Conservation (phyloP, 2,888 invertebrate genomes). For the Myopa testacea region DNA sequence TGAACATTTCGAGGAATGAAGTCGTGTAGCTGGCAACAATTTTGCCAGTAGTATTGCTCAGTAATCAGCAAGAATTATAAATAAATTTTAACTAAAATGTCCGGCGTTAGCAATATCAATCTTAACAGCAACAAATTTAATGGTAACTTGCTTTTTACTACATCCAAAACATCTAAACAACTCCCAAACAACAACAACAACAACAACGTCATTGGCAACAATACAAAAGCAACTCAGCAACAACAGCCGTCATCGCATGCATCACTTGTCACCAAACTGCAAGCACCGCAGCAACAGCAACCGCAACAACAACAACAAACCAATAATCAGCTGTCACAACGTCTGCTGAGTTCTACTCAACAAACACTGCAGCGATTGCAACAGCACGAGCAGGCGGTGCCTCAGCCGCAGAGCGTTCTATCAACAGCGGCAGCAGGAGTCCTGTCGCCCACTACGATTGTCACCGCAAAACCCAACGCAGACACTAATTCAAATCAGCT, state of each 20-base stretch:
- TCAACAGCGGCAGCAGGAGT: slow-evolving; percentile 44
- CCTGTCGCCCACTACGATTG: slow-evolving; percentile 40
- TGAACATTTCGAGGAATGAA: not conserved
- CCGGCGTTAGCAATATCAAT: slow-evolving; percentile 51
- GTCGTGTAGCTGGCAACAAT: slow-evolving; percentile 25
- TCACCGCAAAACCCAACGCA: slow-evolving; percentile 26
- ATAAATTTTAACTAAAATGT: slow-evolving; percentile 48
- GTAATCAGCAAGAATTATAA: slow-evolving; percentile 17
- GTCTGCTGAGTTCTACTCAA: slow-evolving; percentile 44
- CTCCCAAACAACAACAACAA: slow-evolving; percentile 27
- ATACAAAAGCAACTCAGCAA: slow-evolving; percentile 35
- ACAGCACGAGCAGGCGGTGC: slow-evolving; percentile 45
- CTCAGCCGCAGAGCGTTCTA: slow-evolving; percentile 47
- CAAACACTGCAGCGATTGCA: slow-evolving; percentile 40
- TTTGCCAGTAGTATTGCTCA: slow-evolving; percentile 3
- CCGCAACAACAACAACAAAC: slow-evolving; percentile 42
- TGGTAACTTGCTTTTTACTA: slow-evolving; percentile 45
- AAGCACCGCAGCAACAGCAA: slow-evolving; percentile 43
- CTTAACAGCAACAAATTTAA: slow-evolving; percentile 44
- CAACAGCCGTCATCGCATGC: slow-evolving; percentile 45
- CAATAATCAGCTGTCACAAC: slow-evolving; percentile 45
- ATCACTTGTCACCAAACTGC: slow-evolving; percentile 42
- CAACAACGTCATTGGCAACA: slow-evolving; percentile 43
- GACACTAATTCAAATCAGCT: slow-evolving; percentile 59
- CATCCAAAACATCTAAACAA: slow-evolving; percentile 13